phyloP scores from a whole-genome alignment of 2,888 invertebrate genomes.

The Xestia xanthographa region DNA sequence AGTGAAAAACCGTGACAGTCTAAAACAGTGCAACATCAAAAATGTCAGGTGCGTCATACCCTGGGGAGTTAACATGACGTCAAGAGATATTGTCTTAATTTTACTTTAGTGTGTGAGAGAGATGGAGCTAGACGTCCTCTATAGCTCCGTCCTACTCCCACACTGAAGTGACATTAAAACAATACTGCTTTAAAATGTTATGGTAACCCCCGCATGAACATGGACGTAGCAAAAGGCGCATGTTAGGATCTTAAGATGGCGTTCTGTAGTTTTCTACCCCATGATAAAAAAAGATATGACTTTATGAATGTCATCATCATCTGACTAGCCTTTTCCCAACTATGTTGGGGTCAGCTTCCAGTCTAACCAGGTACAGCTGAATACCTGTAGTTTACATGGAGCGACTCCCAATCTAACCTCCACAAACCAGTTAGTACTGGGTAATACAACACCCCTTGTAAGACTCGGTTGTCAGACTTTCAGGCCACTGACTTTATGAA shows the following conservation, averaged over 20 bases:
- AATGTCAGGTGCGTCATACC: not conserved
- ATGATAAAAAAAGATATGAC: too few species aligned
- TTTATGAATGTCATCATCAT: not conserved
- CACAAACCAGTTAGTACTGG: too few species aligned
- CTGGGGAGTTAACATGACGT: not conserved
- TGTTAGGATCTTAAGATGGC: not conserved
- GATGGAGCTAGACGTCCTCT: not conserved
- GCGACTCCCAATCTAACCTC: too few species aligned
- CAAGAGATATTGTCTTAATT: not conserved
- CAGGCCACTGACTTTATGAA: too few species aligned
- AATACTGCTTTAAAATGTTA: not conserved
- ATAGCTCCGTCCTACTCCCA: not conserved
- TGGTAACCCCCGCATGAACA: not conserved
- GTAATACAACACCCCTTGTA: too few species aligned
- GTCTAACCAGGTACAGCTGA: too few species aligned
- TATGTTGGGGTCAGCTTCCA: not conserved
- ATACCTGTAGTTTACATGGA: too few species aligned
- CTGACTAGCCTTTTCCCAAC: not conserved
- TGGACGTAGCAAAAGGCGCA: not conserved
- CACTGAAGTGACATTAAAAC: not conserved
- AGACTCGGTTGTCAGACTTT: too few species aligned
- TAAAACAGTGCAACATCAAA: too few species aligned
- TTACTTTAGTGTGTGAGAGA: not conserved
- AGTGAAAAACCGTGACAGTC: too few species aligned
- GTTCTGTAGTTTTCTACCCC: not conserved